Evolutionary conservation across 2,888 invertebrate genomes (phyloP).

Genomic region (Leptura quadrifasciata): DNA sequence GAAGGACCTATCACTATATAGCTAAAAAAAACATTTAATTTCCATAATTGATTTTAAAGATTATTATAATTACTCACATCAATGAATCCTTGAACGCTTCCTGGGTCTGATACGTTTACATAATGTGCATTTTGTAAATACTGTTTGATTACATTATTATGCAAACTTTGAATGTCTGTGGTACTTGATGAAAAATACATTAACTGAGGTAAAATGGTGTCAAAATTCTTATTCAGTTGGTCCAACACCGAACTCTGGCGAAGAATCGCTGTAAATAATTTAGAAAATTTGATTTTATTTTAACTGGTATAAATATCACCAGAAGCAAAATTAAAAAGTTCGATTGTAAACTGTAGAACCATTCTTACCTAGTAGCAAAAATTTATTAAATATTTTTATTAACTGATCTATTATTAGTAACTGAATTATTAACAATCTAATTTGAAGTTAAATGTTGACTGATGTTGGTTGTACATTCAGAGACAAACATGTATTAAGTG

Average conservation of each 20-base stretch:
- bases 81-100: conserved; percentile 63
- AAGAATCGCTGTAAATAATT: conserved; percentile 23
- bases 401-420: no score
- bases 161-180: conserved; percentile 54
- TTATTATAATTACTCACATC: conserved; percentile 61
- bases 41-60: background rate
- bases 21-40: conserved; percentile 63
- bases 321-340: no score
- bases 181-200: conserved; percentile 57
- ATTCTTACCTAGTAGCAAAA: no score
- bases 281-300: background rate
- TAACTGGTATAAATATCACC: no score
- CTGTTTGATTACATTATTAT: conserved; percentile 58
- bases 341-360: no score
- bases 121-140: conserved; percentile 59
- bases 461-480: no score
- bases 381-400: no score
- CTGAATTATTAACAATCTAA: no score
- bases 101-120: conserved; percentile 56
- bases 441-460: no score
- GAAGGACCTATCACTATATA: conserved; percentile 75
- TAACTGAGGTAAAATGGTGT: conserved; percentile 58
- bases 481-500: no score
- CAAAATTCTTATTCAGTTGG: conserved; percentile 62
- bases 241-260: conserved; percentile 56